Evolutionary conservation across 1,140 invertebrate species (phyloP), one percentile per base, ranked within the genome.

Genomic region (Drosophila kikkawai): DNA sequence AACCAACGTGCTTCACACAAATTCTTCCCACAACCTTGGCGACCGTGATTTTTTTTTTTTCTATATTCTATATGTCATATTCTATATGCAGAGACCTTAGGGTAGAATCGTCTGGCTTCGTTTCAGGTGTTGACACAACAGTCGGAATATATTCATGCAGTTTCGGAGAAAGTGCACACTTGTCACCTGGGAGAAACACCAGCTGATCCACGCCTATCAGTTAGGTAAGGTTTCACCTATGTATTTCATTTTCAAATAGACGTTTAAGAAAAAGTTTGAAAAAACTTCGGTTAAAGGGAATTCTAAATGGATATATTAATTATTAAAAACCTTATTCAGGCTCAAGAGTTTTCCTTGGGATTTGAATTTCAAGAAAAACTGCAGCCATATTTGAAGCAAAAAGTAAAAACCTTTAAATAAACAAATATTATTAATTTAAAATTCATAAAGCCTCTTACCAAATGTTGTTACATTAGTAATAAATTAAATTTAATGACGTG

Each of bases 131-230:
- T 41, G 15, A 19, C 39, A 11, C 22, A 51, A 58, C n/a, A 41
- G 12, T 22, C 2, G 50, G 82, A 79, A 82, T 84, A 90, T 84
- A 87, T 87, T 84, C 71, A 87, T 87, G 68, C 51, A 68, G 34
- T 59, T 77, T 65, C 15, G 65, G 76, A 70, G 83, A 87, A 90
- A 88, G 65, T 76, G 55, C 67, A 84, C 83, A 84, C 61, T 75
- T 83, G 82, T 51, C 47, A 48, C 47, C 77, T 87, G 84, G 66
- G 85, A 90, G 47, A 66, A 32, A 11, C 22, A 42, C 12, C 84
- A 87, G 77, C 77, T 87, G 84, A 32, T 22, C 22, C 26, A 41
- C 66, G 61, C 61, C 45, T 32, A 13, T 12, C 8, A 58, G 6
- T 63, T 67, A 11, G 57, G 53, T 65, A 29, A 34, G 17, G n/a